Conservation (phyloP, 2,797 vertebrate genomes). For the Gymnopithys bicolor region DNA sequence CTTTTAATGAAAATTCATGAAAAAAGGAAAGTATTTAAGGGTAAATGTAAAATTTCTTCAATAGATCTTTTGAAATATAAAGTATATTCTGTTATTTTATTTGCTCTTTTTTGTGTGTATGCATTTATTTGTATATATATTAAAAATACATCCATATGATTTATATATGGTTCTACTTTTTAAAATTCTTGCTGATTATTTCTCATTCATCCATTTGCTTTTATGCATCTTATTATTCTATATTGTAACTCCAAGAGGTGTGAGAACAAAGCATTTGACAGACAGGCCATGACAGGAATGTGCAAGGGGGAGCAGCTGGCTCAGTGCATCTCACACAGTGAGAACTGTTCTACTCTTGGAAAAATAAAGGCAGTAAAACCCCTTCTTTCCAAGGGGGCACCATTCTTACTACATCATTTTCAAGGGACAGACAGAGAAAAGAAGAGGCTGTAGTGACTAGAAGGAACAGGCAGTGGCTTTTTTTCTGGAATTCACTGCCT, state of each 20-base stretch:
- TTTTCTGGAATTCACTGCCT: background rate
- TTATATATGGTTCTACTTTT: background rate
- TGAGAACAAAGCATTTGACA: background rate
- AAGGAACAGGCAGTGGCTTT: background rate
- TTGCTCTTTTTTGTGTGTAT: background rate
- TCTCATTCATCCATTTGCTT: background rate
- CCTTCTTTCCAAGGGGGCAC: background rate
- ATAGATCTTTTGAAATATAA: background rate
- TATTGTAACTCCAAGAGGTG: background rate
- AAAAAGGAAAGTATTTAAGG: background rate
- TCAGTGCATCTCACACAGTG: background rate
- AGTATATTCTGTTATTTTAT: background rate
- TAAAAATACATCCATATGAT: rapidly evolving
- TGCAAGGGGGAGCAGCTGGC: rapidly evolving
- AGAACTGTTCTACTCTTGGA: background rate
- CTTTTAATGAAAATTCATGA: background rate
- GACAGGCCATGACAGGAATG: background rate
- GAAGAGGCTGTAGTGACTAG: background rate
- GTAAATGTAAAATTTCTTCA: background rate
- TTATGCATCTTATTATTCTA: background rate
- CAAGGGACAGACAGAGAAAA: background rate
- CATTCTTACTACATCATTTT: rapidly evolving
- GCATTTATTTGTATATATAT: background rate
- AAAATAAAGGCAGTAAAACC: background rate
- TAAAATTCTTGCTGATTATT: background rate